Percentiles rank a stretch among this genome's conserved stretches.
These are phyloP conservation scores for Nasonia giraulti DNA, from an alignment of 1,140 invertebrate genomes.

Conservation along the genomic window DNA sequence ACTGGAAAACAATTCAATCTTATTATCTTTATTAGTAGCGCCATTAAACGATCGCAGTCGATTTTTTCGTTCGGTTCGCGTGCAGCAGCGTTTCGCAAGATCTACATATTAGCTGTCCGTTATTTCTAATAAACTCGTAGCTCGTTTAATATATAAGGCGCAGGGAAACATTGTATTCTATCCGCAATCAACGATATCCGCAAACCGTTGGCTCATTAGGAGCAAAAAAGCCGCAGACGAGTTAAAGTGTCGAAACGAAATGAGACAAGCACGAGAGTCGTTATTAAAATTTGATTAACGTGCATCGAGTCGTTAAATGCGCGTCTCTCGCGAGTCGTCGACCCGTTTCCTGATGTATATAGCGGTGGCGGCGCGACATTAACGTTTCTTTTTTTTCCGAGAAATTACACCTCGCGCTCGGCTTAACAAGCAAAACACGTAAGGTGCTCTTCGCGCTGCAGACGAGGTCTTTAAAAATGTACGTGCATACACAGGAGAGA, in stretches of 20 bases:
- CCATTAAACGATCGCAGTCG: not conserved
- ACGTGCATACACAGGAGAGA: not conserved
- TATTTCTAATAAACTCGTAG: no score
- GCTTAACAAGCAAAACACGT: slow-evolving; percentile 28
- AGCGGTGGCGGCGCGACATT: not conserved
- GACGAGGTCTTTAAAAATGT: not conserved
- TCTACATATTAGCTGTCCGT: no score
- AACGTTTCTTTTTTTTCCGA: slow-evolving; percentile 20
- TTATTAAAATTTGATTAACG: slow-evolving; percentile 45
- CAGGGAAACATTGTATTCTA: not conserved
- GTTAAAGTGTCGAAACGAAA: not conserved
- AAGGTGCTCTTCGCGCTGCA: not conserved
- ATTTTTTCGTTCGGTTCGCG: no score
- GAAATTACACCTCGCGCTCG: slow-evolving; percentile 28
- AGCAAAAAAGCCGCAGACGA: not conserved
- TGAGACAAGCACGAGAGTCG: not conserved
- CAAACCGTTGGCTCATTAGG: not conserved
- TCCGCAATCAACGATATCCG: not conserved
- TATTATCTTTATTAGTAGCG: not conserved
- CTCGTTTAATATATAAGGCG: no score
- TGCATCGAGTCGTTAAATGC: slow-evolving; percentile 18
- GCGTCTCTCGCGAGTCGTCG: not conserved
- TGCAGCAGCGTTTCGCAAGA: not conserved
- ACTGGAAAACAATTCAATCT: not conserved
- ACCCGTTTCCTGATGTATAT: slow-evolving; percentile 2